A percentile compares a stretch with the other conserved stretches of the same genome.
Evolutionary conservation across 1,140 invertebrate species (phyloP).

Genomic region (Drosophila sechellia): DNA sequence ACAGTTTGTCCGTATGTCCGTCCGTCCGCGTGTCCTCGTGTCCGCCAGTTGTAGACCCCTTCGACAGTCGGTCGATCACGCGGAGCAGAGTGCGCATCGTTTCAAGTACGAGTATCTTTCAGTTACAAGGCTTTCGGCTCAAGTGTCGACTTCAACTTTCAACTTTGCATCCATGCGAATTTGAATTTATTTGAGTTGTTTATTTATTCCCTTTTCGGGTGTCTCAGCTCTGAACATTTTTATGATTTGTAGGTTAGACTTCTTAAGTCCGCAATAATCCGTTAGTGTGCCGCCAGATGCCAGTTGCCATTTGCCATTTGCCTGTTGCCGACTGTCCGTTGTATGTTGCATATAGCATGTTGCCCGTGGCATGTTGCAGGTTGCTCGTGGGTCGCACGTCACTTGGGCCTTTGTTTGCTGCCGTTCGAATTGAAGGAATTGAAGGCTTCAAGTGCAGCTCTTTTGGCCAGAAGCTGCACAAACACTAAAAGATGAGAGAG

Average conservation of each 20-base stretch:
- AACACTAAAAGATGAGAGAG: constrained; percentile 46
- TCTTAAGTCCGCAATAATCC: constrained; percentile 47
- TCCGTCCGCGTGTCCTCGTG: background rate
- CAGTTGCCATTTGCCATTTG: too few relatives aligned
- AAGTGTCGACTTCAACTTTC: constrained; percentile 68
- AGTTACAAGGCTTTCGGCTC: constrained; percentile 56
- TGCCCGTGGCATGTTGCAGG: constrained; percentile 30
- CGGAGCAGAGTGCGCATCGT: constrained; percentile 58
- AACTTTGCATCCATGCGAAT: constrained; percentile 68
- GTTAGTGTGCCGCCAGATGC: constrained; percentile 43
- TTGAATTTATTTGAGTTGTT: constrained; percentile 36
- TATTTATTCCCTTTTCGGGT: constrained; percentile 47
- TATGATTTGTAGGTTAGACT: constrained; percentile 62
- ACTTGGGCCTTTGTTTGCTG: constrained; percentile 64
- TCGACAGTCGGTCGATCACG: constrained; percentile 80
- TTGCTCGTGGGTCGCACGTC: constrained; percentile 47
- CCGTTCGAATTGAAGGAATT: constrained; percentile 60
- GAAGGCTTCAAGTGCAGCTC: constrained; percentile 65
- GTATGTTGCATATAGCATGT: constrained; percentile 21
- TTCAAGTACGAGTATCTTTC: constrained; percentile 64
- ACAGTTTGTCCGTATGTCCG: constrained; percentile 13
- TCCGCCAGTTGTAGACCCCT: constrained; percentile 21
- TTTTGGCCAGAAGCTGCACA: constrained; percentile 66
- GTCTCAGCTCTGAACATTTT: constrained; percentile 45
- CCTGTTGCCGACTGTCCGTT: background rate